Evolutionary conservation across 2,113 vertebrate genomes (phyloP).

Genomic region (Tychaedon coryphoeus): DNA sequence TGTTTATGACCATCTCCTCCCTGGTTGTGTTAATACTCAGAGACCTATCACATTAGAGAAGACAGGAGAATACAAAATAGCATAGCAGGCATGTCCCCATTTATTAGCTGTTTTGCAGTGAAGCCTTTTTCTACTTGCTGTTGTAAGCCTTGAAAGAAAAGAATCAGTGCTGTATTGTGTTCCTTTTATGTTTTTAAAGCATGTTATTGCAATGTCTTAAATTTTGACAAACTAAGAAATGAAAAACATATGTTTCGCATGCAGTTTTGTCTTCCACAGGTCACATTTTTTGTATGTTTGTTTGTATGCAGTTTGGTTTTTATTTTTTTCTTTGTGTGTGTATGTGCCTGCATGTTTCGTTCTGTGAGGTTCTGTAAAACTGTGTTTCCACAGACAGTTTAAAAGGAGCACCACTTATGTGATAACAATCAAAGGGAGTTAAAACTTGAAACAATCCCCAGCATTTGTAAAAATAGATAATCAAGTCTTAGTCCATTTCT

Average conservation of each 20-base stretch:
- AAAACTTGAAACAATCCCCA: not conserved
- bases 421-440: not conserved
- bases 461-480: not conserved
- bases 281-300: not conserved
- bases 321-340: not conserved
- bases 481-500: not conserved
- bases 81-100: not conserved
- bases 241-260: not conserved
- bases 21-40: not conserved
- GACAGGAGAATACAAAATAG: slow-evolving; percentile 21
- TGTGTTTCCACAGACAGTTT: not conserved
- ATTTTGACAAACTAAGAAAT: not conserved
- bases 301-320: not conserved
- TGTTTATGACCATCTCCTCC: slow-evolving; percentile 48
- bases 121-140: not conserved
- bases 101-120: not conserved
- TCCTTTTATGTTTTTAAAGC: not conserved
- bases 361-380: not conserved
- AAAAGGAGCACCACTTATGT: not conserved
- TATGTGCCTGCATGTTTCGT: not conserved
- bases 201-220: not conserved
- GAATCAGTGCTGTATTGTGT: not conserved
- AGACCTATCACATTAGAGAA: slow-evolving; percentile 14
- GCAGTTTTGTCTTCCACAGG: not conserved
- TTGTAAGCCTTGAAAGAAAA: not conserved